Conservation (phyloP, 1,140 invertebrate genomes). For the Nasonia longicornis region DNA sequence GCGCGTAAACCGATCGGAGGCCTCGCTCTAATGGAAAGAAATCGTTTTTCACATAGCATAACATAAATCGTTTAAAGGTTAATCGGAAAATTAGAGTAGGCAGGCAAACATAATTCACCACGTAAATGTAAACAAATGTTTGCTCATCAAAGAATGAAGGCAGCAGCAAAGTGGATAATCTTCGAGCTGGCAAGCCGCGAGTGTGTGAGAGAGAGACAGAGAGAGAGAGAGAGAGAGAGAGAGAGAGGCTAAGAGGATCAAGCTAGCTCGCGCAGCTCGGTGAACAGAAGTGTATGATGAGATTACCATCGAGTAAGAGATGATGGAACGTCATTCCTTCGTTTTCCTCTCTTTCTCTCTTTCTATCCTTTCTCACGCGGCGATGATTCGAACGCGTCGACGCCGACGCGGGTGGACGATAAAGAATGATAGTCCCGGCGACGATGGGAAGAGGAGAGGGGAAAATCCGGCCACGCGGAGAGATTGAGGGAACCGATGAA, state of each 20-base stretch:
- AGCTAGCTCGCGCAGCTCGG: not conserved
- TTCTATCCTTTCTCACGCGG: not conserved
- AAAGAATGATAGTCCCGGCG: conserved; percentile 11
- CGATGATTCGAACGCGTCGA: conserved; percentile 8
- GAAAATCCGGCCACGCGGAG: not conserved
- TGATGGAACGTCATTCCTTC: conserved; percentile 27
- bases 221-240: not conserved
- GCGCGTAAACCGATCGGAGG: not conserved
- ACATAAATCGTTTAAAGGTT: not conserved
- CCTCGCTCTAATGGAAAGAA: not conserved
- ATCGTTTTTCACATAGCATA: not conserved
- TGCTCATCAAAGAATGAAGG: not conserved
- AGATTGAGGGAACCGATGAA: conserved; percentile 30
- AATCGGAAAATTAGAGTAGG: conserved; percentile 3
- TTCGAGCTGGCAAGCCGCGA: no score
- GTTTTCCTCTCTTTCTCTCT: not conserved
- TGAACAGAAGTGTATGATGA: conserved; percentile 25
- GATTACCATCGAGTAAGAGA: conserved; percentile 37
- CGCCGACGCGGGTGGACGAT: not conserved
- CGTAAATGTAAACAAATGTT: conserved; percentile 38
- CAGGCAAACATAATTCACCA: not conserved
- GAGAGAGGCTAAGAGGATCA: conserved; percentile 31
- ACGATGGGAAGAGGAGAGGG: not conserved
- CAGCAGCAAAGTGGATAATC: not conserved
- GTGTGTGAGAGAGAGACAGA: not conserved